Evolutionary conservation across 2,797 vertebrate genomes (phyloP), one percentile per base, ranked within the genome.

Genomic region (Alfaro cultratus): DNA sequence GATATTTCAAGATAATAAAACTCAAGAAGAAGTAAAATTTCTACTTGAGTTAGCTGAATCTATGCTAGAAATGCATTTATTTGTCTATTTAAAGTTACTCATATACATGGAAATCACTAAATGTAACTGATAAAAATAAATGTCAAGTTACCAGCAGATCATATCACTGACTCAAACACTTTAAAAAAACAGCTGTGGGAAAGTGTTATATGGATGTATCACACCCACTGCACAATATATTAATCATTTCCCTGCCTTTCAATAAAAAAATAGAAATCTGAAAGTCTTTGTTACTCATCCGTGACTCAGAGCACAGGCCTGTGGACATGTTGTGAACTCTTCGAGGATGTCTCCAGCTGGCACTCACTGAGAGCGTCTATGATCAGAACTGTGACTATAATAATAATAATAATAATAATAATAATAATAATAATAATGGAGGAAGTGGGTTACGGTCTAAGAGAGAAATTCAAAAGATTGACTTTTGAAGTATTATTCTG

Each of bases 241-340:
- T 23, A 77, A 73, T 80, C 41, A 78, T 78, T 13, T 36, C 31
- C 29, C 73, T 34, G 23, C 57, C 15, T 7, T n/a, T 81, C 43
- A 62, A 55, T 2, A 77, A n/a, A 74, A 74, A 79, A 79, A 78
- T 31, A 62, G 12, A 62, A 76, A 21, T 31, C 70, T 21, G 34
- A 75, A 47, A 46, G 46, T 21, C 41, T n/a, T 62, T 16, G 36
- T 39, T 49, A 43, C 1, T 73, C 39, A 81, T 31, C 26, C 16
- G 36, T 53, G 68, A 71, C 77, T 74, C 31, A 60, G 5, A 62
- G 21, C 15, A 45, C 55, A 55, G 46, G 73, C 11, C 81, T 79
- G 62, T 5, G 36, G 80, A 80, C 47, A 77, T 47, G 68, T 51
- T 72, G 43, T 47, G 49, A 79, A 83, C 29, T 46, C 36, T 68